Evolutionary conservation across 1,140 invertebrate species (phyloP), one percentile per base, ranked within the genome.

Genomic region (Xylocopa sonorina): DNA sequence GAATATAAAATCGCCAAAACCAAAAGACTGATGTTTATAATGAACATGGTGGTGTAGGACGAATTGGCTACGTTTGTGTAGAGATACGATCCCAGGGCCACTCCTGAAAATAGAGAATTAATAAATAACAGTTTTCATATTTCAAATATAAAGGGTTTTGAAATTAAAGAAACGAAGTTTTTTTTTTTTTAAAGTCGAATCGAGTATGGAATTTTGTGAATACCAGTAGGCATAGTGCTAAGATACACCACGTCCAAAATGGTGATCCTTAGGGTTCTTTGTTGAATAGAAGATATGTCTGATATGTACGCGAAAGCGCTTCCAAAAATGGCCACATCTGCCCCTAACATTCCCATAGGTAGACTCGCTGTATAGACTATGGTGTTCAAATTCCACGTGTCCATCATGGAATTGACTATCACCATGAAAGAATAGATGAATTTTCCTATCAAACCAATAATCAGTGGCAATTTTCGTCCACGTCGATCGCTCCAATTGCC

Each of bases 401-500:
- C 92, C 93, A 94, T 93, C n/a, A 93, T 84, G 6, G 95, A 94
- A 89, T 96, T 96, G 0, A 97, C 90, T 1, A 96, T 94, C 2
- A 97, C 92, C 95, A 96, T 96, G 0, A 93, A 73, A 0, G 96
- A 97, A 84, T 96, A 97, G 81, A 95, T 94, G 4, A 96, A 91
- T 92, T 96, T 97, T 16, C 96, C 96, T 5, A 94, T 73, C 2
- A 97, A 87, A 0, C 96, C 96, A 16, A 96, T 90, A 0, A 97
- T 84, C 1, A 97, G 82, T 0, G 96, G 94, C 6, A 95, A 80
- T 89, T 96, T 96, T n/a, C 95, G 90, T 0, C 95, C 96, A 6
- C 94, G 90, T 80, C 94, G 94, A 87, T 97, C 96, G 51, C 96
- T 96, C 94, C 96, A 97, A 18, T 96, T 94, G 0, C 96, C 96